These are phyloP conservation scores for Antheraea mylitta DNA, from an alignment of 1,140 invertebrate genomes.

Conservation along the genomic window DNA sequence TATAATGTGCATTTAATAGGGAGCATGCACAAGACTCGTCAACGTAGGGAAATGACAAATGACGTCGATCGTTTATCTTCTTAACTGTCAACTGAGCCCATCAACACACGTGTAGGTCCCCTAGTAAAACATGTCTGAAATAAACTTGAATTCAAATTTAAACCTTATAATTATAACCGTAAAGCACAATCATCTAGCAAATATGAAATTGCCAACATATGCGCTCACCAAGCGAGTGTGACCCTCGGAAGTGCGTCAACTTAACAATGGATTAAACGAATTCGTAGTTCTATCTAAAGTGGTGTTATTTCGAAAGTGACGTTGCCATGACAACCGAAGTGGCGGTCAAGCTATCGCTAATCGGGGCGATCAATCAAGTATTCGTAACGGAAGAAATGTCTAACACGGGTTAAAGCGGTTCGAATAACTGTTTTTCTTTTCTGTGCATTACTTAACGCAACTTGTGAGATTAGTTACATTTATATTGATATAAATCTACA, in stretches of 20 bases:
- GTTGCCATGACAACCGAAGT: constrained; percentile 37
- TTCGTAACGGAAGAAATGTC: constrained; percentile 34
- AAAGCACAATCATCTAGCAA: constrained; percentile 14
- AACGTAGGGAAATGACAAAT: constrained; percentile 63
- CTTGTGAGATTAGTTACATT: no score
- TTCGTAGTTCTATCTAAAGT: constrained; percentile 30
- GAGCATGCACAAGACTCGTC: constrained; percentile 44
- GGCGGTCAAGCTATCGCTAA: constrained; percentile 47
- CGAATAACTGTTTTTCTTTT: not conserved
- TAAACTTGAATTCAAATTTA: constrained; percentile 5
- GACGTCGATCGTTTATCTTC: constrained; percentile 71
- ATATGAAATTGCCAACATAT: constrained; percentile 19
- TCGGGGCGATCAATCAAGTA: constrained; percentile 52
- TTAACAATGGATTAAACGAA: constrained; percentile 21
- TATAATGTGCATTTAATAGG: constrained; percentile 66
- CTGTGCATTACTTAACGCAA: no score
- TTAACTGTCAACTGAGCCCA: constrained; percentile 71
- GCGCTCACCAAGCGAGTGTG: constrained; percentile 24
- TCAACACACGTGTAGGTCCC: constrained; percentile 61
- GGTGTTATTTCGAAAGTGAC: constrained; percentile 30
- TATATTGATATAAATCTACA: no score
- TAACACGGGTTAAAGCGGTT: constrained; percentile 7
- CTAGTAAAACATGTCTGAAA: constrained; percentile 22
- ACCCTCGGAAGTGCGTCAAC: constrained; percentile 22
- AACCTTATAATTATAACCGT: constrained; percentile 15